These are phyloP conservation scores for Antheraea pernyi DNA, from an alignment of 1,140 invertebrate genomes.

Conservation along the genomic window DNA sequence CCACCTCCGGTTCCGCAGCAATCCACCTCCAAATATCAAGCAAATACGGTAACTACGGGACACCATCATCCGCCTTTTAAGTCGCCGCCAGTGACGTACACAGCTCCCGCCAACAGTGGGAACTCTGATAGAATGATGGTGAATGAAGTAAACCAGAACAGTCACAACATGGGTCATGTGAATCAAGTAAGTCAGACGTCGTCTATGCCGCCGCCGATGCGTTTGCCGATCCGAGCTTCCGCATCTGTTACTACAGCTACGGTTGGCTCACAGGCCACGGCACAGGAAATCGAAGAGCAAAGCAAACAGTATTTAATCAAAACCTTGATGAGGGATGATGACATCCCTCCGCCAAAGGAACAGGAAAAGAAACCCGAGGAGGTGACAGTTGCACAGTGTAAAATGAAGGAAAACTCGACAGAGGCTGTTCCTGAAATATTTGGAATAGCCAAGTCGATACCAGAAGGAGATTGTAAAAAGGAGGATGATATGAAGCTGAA, in stretches of 20 bases:
- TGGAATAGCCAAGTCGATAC: slow-evolving; percentile 50
- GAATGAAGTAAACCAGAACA: slow-evolving; percentile 18
- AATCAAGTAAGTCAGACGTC: slow-evolving; percentile 20
- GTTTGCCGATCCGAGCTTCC: slow-evolving; percentile 49
- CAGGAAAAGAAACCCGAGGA: slow-evolving; percentile 63
- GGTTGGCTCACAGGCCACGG: slow-evolving; percentile 63
- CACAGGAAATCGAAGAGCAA: slow-evolving; percentile 69
- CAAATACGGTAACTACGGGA: slow-evolving; percentile 13
- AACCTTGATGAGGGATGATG: slow-evolving; percentile 72
- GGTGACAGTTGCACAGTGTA: slow-evolving; percentile 61
- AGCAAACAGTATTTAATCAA: slow-evolving; percentile 74
- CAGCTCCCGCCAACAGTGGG: neutral
- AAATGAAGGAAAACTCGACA: slow-evolving; percentile 47
- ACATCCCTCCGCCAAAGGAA: slow-evolving; percentile 57
- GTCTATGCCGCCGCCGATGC: slow-evolving; percentile 60
- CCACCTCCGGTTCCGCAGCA: slow-evolving; percentile 62
- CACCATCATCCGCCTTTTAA: slow-evolving; percentile 51
- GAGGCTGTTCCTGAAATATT: slow-evolving; percentile 54
- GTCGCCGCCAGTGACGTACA: slow-evolving; percentile 46
- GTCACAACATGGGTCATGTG: slow-evolving; percentile 15
- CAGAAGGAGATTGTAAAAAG: slow-evolving; percentile 51
- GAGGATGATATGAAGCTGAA: slow-evolving; percentile 58
- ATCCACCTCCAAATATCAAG: slow-evolving; percentile 42
- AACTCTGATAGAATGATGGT: slow-evolving; percentile 1
- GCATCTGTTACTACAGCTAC: slow-evolving; percentile 58